These are phyloP conservation scores for Dinoponera quadriceps DNA, from an alignment of 1,140 invertebrate genomes.

Conservation along the genomic window DNA sequence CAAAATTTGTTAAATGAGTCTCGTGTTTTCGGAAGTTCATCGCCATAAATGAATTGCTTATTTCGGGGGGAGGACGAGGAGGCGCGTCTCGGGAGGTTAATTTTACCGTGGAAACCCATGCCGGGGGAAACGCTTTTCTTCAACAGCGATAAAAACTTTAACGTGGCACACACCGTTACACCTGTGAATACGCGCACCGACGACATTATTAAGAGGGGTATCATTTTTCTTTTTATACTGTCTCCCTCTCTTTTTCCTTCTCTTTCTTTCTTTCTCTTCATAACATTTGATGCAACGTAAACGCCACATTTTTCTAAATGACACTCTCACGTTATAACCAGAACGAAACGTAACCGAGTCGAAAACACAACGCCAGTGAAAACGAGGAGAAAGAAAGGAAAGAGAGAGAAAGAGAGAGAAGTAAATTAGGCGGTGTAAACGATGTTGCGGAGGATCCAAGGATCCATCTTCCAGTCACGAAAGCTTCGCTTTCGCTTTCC, in stretches of 20 bases:
- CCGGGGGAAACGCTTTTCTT: slow-evolving; percentile 19
- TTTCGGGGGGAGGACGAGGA: slow-evolving; percentile 3
- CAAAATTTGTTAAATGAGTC: slow-evolving; percentile 61
- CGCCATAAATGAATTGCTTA: slow-evolving; percentile 46
- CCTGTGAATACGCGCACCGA: not conserved
- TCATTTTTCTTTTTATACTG: not conserved
- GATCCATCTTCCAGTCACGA: not conserved
- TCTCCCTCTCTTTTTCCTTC: no score
- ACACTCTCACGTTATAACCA: not conserved
- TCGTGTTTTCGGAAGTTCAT: slow-evolving; percentile 52
- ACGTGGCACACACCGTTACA: not conserved
- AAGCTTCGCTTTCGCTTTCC: slow-evolving; percentile 5
- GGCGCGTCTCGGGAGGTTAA: slow-evolving; percentile 3
- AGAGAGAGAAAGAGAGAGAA: slow-evolving; percentile 2
- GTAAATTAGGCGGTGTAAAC: not conserved
- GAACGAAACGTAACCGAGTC: not conserved
- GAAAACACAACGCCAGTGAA: not conserved
- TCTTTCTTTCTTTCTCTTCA: no score
- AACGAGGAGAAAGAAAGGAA: not conserved
- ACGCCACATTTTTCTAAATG: no score
- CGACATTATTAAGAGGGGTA: slow-evolving; percentile 1
- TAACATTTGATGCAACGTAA: no score
- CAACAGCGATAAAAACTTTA: slow-evolving; percentile 12
- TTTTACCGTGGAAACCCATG: slow-evolving; percentile 22
- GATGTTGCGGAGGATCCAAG: not conserved